Evolutionary conservation across 2,888 invertebrate genomes (phyloP), one percentile per base, ranked within the genome.

Genomic region (Aricia artaxerxes): DNA sequence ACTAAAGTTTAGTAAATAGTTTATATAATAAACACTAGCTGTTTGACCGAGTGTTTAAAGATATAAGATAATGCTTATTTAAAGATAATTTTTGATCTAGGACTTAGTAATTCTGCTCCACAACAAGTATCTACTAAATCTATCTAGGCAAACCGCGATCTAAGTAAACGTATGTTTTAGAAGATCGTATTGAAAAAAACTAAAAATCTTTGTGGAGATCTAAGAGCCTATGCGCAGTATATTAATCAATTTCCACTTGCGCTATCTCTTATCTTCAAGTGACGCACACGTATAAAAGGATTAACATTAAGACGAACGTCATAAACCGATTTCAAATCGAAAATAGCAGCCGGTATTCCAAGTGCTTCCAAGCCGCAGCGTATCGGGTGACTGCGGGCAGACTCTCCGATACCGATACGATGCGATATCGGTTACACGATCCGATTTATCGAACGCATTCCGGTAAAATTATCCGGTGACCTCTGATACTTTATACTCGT

Each of bases 301-400:
- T 53, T 57, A 76, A 16, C 35, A 76, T 4, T 53, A 76, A 44
- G 16, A 40, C 73, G 49, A 78, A 49, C 61, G 57, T 40, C 44
- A 60, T 73, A 60, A 61, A 78, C 24, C 72, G 72, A 57, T 38
- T 72, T 53, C 13, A 57, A 73, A 73, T 73, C 16, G 44, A 61
- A 61, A 78, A 75, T 60, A 73, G 75, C 78, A 40, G 69, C 60
- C 40, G 16, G 73, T 60, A 75, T 73, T 78, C 75, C 73, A 78
- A 78, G 78, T 78, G 78, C 78, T 78, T 78, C 78, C 38, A 53
- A 78, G 78, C 78, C 78, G 61, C 78, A 75, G 44, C 75, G 44
- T 78, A 78, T 78, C 78, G 78, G 60, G 35, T 73, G 61, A 78
- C 78, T 78, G 78, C 78, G 78, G 78, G 75, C 73, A 78, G 75